A percentile compares a stretch with the other conserved stretches of the same genome.
phyloP scores from a whole-genome alignment of 1,140 invertebrate genomes.

The Aleiodes sp. region DNA sequence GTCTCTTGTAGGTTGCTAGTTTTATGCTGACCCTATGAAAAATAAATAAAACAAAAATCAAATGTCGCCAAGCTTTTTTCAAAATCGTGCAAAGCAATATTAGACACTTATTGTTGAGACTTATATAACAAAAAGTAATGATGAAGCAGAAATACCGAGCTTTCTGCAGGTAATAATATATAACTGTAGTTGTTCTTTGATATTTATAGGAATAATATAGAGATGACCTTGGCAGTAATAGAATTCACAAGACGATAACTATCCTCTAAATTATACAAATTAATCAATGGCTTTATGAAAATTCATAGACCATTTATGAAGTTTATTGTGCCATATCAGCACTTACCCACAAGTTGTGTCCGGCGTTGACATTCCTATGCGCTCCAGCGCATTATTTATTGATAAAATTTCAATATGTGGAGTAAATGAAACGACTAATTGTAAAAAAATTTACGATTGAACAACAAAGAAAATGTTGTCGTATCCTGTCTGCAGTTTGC shows the following conservation, averaged over 20 bases:
- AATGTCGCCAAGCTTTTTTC: neutral
- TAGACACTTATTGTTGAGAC: neutral
- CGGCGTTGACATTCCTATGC: constrained; percentile 40
- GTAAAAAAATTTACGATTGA: neutral
- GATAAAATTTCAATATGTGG: neutral
- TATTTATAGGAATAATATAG: neutral
- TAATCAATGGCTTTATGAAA: neutral
- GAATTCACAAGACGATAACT: neutral
- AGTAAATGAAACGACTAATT: neutral
- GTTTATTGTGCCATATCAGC: neutral
- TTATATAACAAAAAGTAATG: constrained; percentile 32
- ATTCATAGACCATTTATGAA: neutral
- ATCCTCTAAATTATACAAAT: neutral
- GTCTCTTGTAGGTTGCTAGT: constrained; percentile 37
- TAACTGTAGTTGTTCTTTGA: neutral
- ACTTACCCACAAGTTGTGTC: constrained; percentile 44
- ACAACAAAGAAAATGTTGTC: neutral
- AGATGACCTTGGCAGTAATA: neutral
- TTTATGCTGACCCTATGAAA: constrained; percentile 52
- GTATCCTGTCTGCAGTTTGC: neutral
- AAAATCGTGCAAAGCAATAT: neutral
- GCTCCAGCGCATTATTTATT: constrained; percentile 45
- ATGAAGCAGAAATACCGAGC: constrained; percentile 21
- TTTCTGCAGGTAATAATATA: neutral
- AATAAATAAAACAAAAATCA: constrained; percentile 25